phyloP scores from a whole-genome alignment of 2,888 invertebrate genomes.

The Aleiodes testaceus region DNA sequence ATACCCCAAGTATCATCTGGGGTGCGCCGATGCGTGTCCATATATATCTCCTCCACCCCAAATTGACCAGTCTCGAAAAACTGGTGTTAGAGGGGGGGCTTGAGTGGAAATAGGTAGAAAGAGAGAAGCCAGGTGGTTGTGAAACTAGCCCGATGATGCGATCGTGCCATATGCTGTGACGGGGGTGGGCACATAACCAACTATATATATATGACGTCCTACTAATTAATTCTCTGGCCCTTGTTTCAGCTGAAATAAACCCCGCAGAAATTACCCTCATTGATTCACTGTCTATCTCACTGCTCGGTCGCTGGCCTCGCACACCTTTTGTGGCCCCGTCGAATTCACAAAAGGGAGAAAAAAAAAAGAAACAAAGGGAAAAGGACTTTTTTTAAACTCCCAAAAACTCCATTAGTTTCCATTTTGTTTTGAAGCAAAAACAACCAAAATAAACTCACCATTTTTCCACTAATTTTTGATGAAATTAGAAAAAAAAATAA shows the following conservation, averaged over 20 bases:
- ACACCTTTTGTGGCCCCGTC: constrained; percentile 13
- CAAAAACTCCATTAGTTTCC: no score
- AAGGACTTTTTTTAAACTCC: no score
- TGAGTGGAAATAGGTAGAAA: constrained; percentile 27
- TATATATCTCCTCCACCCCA: constrained; percentile 14
- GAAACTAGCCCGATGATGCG: constrained; percentile 65
- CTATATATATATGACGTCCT: constrained; percentile 59
- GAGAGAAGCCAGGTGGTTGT: constrained; percentile 62
- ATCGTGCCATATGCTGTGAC: constrained; percentile 69
- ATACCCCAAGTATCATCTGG: constrained; percentile 16
- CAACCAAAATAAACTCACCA: no score
- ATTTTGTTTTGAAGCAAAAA: no score
- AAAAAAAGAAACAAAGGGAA: constrained; percentile 23
- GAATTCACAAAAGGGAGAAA: constrained; percentile 8
- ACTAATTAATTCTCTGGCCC: constrained; percentile 70
- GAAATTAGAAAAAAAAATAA: constrained; percentile 54
- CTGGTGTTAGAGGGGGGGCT: not conserved
- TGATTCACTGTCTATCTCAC: constrained; percentile 29
- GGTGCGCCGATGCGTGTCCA: constrained; percentile 17
- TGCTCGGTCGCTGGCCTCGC: constrained; percentile 34
- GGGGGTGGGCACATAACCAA: constrained; percentile 36
- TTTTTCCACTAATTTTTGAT: not conserved
- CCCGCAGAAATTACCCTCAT: constrained; percentile 57
- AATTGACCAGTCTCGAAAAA: constrained; percentile 20
- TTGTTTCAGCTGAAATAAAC: constrained; percentile 66